These are phyloP conservation scores for Diarsia brunnea DNA, from an alignment of 2,888 invertebrate species.

Conservation along the genomic window DNA sequence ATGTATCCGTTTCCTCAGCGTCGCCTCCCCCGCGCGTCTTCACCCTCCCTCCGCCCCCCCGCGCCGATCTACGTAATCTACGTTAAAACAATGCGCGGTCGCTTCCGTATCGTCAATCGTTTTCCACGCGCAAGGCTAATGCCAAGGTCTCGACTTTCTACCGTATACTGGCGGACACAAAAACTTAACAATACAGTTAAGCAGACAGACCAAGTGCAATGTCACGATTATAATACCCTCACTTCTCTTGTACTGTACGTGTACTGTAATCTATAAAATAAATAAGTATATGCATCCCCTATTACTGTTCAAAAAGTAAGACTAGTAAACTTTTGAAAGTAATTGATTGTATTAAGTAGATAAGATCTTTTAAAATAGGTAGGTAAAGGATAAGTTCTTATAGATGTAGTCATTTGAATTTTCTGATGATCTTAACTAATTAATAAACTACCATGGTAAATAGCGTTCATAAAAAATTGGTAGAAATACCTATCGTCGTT, in stretches of 20 bases:
- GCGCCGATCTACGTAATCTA: conserved; percentile 76
- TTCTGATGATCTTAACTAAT: neutral
- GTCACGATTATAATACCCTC: conserved; percentile 20
- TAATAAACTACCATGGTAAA: neutral
- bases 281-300: neutral
- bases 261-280: neutral
- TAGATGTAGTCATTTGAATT: neutral
- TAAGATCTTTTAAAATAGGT: no score
- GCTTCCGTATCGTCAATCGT: conserved; percentile 86
- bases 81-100: conserved; percentile 84
- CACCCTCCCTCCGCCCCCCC: conserved; percentile 22
- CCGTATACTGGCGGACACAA: conserved; percentile 64
- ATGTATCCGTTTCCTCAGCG: conserved; percentile 75
- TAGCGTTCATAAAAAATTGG: neutral
- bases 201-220: conserved; percentile 34
- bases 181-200: conserved; percentile 60
- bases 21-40: conserved; percentile 45
- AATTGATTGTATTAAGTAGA: neutral
- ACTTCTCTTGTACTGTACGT: neutral
- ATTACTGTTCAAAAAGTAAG: neutral
- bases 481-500: neutral
- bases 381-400: neutral
- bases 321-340: neutral
- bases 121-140: conserved; percentile 88
- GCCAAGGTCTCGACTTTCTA: conserved; percentile 89